These are phyloP conservation scores for Rhagologus leucostigma DNA, from an alignment of 2,113 vertebrate species.

Conservation along the genomic window DNA sequence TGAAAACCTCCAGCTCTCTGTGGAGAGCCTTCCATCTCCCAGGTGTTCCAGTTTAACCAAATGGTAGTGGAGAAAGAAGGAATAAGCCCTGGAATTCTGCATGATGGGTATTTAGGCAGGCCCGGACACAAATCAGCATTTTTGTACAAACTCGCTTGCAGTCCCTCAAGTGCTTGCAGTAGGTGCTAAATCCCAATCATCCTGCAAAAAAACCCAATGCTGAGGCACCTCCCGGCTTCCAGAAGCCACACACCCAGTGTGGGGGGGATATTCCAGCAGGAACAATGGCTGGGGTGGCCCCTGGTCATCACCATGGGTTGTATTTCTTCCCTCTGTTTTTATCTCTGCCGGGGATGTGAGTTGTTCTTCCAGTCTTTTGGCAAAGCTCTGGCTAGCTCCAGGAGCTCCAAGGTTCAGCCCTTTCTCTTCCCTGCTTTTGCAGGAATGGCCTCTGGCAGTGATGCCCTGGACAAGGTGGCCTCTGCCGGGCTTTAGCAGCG, in stretches of 20 bases:
- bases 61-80: not conserved
- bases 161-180: not conserved
- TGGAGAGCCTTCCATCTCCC: too few species aligned
- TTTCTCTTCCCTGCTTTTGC: not conserved
- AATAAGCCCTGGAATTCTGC: not conserved
- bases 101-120: too few species aligned
- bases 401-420: not conserved
- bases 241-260: not conserved
- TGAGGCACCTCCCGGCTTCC: not conserved
- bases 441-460: not conserved
- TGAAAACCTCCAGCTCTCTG: not conserved
- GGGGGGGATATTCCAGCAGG: accelerated
- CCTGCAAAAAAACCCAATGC: not conserved
- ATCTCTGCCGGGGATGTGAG: not conserved
- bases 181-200: not conserved
- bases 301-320: not conserved
- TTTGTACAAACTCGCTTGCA: not conserved
- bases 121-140: not conserved
- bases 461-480: not conserved
- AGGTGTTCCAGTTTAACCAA: not conserved
- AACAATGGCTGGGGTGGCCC: not conserved
- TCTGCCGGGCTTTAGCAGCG: not conserved
- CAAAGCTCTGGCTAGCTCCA: not conserved
- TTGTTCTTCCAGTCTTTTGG: not conserved
- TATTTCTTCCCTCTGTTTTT: not conserved